Base-by-base conservation (phyloP, 2,797 vertebrate species). In the Mergus octosetaceus region DNA sequence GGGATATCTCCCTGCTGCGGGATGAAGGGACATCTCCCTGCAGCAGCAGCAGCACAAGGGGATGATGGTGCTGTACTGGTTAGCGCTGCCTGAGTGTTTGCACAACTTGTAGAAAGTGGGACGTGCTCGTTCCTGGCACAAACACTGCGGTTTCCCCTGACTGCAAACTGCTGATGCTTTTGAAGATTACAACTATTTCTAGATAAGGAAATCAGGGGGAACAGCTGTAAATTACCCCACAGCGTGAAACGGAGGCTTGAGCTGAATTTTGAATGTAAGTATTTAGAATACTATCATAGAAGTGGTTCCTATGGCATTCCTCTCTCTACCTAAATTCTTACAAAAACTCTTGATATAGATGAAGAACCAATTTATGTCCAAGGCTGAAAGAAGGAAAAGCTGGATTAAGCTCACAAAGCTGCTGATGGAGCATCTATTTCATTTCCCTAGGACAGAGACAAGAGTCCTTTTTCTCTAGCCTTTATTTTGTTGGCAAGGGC, bases 121-220 rank as follows among this genome's bases (percentile, higher is more conserved):
- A 10, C 0, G n/a, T 39, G 54, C 45, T 53, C 2, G 0, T 32
- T 25, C 56, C 89, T 65, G 73, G 49, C 22, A 3, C 1, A 3
- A 73, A 12, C 78, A 7, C 9, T 0, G 0, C 0, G 0, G 9
- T 36, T 47, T 14, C 32, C 66, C 14, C 0, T 6, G 27, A 15
- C 27, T 11, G 51, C 61, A 21, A 58, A n/a, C 45, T n/a, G 82
- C 7, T 5, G 78, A 3, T 13, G 57, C 11, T n/a, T 53, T 53
- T 11, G 79, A 38, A 43, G 58, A 2, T 61, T n/a, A 4, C 51
- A 41, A 7, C 75, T 27, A 2, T 32, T 65, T 34, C 53, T 38
- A 9, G 24, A 3, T 1, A 1, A 72, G 61, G 68, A 36, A 51
- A 39, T 12, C 0, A 1, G 12, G 68, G 80, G 65, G 43, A 30